These are phyloP conservation scores for Pristionchus pacificus DNA, from an alignment of 1,140 invertebrate genomes.

Conservation along the genomic window DNA sequence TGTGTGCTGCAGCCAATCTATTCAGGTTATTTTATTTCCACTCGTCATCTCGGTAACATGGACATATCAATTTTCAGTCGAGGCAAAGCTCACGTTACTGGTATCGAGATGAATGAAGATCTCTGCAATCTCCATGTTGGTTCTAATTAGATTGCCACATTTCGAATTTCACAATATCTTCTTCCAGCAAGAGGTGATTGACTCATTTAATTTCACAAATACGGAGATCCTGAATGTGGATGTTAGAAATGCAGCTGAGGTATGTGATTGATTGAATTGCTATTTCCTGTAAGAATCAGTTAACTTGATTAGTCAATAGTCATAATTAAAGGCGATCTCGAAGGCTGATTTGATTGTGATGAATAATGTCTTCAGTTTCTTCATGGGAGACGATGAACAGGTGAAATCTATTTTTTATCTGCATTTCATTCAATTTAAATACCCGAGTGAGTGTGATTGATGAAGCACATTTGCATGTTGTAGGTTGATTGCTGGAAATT, in stretches of 20 bases:
- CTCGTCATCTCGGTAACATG: constrained; percentile 61
- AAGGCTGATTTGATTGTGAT: constrained; percentile 65
- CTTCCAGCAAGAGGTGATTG: neutral
- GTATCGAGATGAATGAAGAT: constrained; percentile 71
- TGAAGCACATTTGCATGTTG: neutral
- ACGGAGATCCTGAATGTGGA: neutral
- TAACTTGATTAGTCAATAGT: neutral
- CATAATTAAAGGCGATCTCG: too few species aligned
- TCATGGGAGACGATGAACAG: constrained; percentile 64
- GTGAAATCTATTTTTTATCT: constrained; percentile 37
- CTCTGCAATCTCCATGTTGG: constrained; percentile 67
- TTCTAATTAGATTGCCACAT: constrained; percentile 65
- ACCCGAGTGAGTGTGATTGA: neutral
- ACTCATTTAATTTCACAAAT: neutral
- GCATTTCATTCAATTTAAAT: neutral
- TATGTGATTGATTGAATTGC: too few species aligned
- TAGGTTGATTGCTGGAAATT: constrained; percentile 15
- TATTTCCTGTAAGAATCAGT: too few species aligned
- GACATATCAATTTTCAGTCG: constrained; percentile 62
- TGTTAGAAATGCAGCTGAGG: constrained; percentile 61
- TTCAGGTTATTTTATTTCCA: constrained; percentile 57
- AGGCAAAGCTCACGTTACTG: constrained; percentile 63
- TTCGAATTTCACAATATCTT: constrained; percentile 59
- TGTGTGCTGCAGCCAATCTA: constrained; percentile 67
- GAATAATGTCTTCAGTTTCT: constrained; percentile 70